Evolutionary conservation across 1,140 invertebrate genomes (phyloP).

Genomic region (Bombus turneri): DNA sequence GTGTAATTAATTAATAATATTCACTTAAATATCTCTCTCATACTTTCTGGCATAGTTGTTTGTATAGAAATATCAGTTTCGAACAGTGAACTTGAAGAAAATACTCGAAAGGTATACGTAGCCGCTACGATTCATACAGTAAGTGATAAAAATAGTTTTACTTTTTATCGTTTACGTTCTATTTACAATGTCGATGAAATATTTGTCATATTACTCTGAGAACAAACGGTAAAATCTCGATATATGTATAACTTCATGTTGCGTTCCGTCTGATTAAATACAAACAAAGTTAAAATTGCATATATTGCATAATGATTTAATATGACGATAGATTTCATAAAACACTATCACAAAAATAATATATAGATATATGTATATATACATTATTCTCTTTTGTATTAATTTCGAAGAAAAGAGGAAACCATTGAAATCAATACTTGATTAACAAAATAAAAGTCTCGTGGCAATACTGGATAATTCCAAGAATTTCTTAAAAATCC

Average conservation of each 20-base stretch:
- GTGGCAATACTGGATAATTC: slow-evolving; percentile 21
- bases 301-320: not conserved
- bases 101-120: slow-evolving; percentile 22
- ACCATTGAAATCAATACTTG: not conserved
- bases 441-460: not conserved
- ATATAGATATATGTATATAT: not conserved
- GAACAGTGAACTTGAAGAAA: slow-evolving; percentile 21
- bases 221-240: slow-evolving; percentile 9
- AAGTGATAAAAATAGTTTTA: slow-evolving; percentile 56
- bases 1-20: slow-evolving; percentile 36
- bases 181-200: slow-evolving; percentile 41
- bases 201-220: slow-evolving; percentile 22
- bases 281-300: not conserved
- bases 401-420: not conserved
- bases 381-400: not conserved
- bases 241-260: not conserved
- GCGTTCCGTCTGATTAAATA: not conserved
- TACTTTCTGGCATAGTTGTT: slow-evolving; percentile 24
- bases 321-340: not conserved
- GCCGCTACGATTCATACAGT: slow-evolving; percentile 26
- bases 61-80: slow-evolving; percentile 36
- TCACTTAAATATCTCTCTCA: slow-evolving; percentile 14
- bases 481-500: slow-evolving; percentile 18
- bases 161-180: slow-evolving; percentile 32
- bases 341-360: slow-evolving; percentile 31